Base-by-base conservation (phyloP, 2,113 vertebrate species). In the Gorilla gorilla region DNA sequence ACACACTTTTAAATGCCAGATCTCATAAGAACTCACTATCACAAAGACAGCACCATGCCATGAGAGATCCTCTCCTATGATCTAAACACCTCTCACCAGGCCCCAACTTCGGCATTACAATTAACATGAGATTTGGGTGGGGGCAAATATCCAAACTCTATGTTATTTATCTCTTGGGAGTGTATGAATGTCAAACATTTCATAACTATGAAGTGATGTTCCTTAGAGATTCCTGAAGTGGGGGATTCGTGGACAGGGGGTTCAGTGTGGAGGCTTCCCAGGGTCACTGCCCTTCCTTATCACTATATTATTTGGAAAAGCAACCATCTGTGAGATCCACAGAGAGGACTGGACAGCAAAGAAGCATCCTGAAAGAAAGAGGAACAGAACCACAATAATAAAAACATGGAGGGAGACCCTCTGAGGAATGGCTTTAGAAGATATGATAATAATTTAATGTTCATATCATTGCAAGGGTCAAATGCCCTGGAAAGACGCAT, bases 361-460 rank as follows among this genome's bases (percentile, higher is more conserved):
- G 27, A 87, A 66, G 40, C 17, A 52, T 64, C 43, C 68, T 73
- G 55, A 66, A 64, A 32, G 20, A 72, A 92, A 55, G 27, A 82
- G 38, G 9, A 87, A 43, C 55, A 90, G 4, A 82, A 43, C 6
- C 45, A 32, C n/a, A 81, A 4, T 25, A 6, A 23, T 17, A 17
- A 30, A 35, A 59, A 30, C 0, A 2, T 16, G 2, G 66, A 8
- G 12, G 25, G 11, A 48, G 38, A 75, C 59, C 16, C 18, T 8
- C 32, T 72, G 38, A 83, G 27, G 45, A 84, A 80, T 18, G 12
- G 25, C 64, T 82, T 76, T 43, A 48, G 48, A 76, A 66, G 12
- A n/a, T 22, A 27, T 10, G 18, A 40, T 57, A 57, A 57, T 6
- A 68, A 93, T 72, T 83, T 64, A 45, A 61, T 11, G 30, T 55